Evolutionary conservation across 1,140 invertebrate species (phyloP), one percentile per base, ranked within the genome.

Genomic region (Andrena cerasifolii): DNA sequence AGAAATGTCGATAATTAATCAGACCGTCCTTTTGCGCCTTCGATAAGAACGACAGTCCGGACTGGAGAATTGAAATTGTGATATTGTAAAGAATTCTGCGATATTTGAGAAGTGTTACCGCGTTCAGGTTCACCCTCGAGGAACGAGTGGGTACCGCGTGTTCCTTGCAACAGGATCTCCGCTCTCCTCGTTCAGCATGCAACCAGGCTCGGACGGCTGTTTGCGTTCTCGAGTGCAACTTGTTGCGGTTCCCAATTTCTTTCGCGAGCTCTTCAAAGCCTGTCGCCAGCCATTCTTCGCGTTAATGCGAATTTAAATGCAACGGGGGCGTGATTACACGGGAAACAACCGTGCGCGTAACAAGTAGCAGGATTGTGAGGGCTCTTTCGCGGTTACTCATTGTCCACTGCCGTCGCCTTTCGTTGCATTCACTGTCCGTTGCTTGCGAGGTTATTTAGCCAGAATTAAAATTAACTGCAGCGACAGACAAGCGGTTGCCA

Each of bases 231-330:
- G 63, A 75, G 62, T 75, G 62, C 72, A 75, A 75, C 72, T 75
- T 75, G 72, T 75, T 75, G 72, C 72, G 72, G 45, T 58, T 67
- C 62, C 51, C 72, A 75, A 75, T 75, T 75, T 67, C 72, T 75
- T 75, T 75, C 72, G 72, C 72, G 62, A 75, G 63, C 72, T 45
- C 51, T 75, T 75, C 72, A 67, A 75, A 43, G 26, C 63, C 33
- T 56, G 51, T 75, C 62, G 36, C 63, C n/a, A 47, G 40, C 40
- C 31, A 67, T 75, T 67, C 49, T 56, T 33, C 28, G n/a, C 40
- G 72, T 75, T 67, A 75, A 56, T 75, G 72, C 16, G 49, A 75
- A 54, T 75, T 54, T 66, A 40, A 67, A 66, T 56, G 36, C 51
- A 14, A 58, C n/a, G 26, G 28, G n/a, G 45, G 14, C 12, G 45